phyloP scores from a whole-genome alignment of 2,888 invertebrate species.

The Oxyscelio sp. region DNA sequence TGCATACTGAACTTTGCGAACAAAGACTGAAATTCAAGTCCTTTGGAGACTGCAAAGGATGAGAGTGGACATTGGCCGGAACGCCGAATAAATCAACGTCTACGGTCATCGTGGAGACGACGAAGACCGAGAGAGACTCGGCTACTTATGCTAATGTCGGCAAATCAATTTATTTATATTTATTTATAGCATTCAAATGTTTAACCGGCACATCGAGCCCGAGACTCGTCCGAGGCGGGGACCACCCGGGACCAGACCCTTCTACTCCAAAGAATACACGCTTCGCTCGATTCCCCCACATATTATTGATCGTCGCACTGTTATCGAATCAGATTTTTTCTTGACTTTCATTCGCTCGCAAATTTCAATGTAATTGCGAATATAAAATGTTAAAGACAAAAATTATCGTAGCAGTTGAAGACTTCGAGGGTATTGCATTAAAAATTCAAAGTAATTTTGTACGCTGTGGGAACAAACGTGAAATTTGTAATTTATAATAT shows the following conservation, averaged over 20 bases:
- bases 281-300: constrained; percentile 35
- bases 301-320: constrained; percentile 59
- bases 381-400: no score
- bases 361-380: no score
- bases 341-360: constrained; percentile 2
- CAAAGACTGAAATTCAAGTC: constrained; percentile 63
- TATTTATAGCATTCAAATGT: constrained; percentile 86
- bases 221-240: constrained; percentile 75
- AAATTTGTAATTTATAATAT: no score
- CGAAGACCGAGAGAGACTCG: constrained; percentile 65
- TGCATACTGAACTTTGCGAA: constrained; percentile 36
- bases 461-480: no score
- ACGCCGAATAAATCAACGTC: constrained; percentile 83
- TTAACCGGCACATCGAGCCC: constrained; percentile 74
- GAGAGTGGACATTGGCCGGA: constrained; percentile 51
- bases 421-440: not conserved
- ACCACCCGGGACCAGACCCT: constrained; percentile 81
- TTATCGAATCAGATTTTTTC: constrained; percentile 53
- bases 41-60: constrained; percentile 53
- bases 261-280: constrained; percentile 48
- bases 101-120: constrained; percentile 64
- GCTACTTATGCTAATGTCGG: constrained; percentile 85
- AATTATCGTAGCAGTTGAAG: no score
- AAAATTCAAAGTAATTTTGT: constrained; percentile 6
- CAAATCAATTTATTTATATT: constrained; percentile 86